A percentile compares a stretch with the other conserved stretches of the same genome.
These are phyloP conservation scores for Oedothorax gibbosus DNA, from an alignment of 1,140 invertebrate species.

Conservation along the genomic window DNA sequence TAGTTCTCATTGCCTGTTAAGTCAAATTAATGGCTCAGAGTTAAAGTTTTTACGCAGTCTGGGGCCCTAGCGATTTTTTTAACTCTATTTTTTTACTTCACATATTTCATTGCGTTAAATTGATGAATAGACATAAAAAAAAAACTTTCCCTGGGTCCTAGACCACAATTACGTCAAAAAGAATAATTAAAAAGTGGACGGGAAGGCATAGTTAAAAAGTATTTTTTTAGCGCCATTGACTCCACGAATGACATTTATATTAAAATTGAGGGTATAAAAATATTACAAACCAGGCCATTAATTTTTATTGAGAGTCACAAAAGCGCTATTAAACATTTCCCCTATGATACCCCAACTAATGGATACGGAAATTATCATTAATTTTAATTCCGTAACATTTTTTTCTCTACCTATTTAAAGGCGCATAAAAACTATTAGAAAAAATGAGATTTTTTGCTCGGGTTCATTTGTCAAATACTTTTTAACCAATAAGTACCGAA, in stretches of 20 bases:
- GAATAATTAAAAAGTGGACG: constrained; percentile 59
- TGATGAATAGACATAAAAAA: constrained; percentile 57
- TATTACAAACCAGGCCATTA: constrained; percentile 58
- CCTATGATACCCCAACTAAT: constrained; percentile 35
- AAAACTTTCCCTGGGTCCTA: constrained; percentile 19
- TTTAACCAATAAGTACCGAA: constrained; percentile 47
- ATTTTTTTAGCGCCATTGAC: constrained; percentile 19
- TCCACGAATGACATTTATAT: constrained; percentile 57
- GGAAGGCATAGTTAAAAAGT: constrained; percentile 42
- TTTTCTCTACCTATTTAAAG: constrained; percentile 24
- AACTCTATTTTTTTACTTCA: constrained; percentile 45
- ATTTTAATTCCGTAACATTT: constrained; percentile 55
- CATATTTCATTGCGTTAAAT: constrained; percentile 52
- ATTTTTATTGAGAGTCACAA: constrained; percentile 57
- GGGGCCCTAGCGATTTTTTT: constrained; percentile 51
- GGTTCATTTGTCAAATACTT: constrained; percentile 54
- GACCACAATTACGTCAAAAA: constrained; percentile 50
- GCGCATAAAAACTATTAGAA: constrained; percentile 40
- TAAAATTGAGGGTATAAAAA: constrained; percentile 61
- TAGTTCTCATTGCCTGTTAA: constrained; percentile 58
- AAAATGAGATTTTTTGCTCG: constrained; percentile 14
- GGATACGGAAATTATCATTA: constrained; percentile 60
- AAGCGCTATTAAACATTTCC: constrained; percentile 57
- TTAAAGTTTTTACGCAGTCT: constrained; percentile 59
- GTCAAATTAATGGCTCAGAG: constrained; percentile 52